Base-by-base conservation (phyloP, 2,888 invertebrate species). In the Gnatocerus cornutus region DNA sequence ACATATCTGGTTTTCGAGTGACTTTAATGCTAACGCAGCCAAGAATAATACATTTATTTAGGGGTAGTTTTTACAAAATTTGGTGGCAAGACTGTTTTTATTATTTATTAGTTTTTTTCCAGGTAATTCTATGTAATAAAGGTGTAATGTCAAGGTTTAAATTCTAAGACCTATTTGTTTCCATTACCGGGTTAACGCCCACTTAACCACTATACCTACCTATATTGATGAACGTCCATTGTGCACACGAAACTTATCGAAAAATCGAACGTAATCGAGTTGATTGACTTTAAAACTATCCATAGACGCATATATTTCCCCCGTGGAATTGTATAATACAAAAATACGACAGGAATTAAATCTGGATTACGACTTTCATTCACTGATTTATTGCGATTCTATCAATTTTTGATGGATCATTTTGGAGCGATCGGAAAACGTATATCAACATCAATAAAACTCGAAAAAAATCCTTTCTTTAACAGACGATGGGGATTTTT, bases 221-320 rank as follows among this genome's bases (percentile, higher is more conserved):
- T 33, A 45, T 41, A 56, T 62, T 68, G 58, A 68, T 55, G 55
- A 21, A 43, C 52, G 55, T 45, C 21, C 29, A 46, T 43, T 14
- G 45, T 27, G 27, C 13, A 56, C 43, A 56, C 12, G 21, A 14
- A 39, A 27, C 68, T 63, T 65, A 73, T 73, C 71, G 69, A 72
- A 68, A 21, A 72, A 72, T 72, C 72, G 72, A 73, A 73, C 43
- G 48, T 70, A 70, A 72, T 72, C 61, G 65, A 21, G 69, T 68
- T 71, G 71, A 73, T 73, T 73, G 72, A 58, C 72, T 70, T 68
- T 53, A 33, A 63, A 70, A 65, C 64, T 65, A 59, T 37, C 39
- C 65, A 61, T 55, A 65, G 30, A 65, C 61, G 43, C 67, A 53
- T 59, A 27, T 27, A 55, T 55, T 64, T 64, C 39, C 13, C 39